Evolutionary conservation across 2,797 vertebrate genomes (phyloP), one percentile per base, ranked within the genome.

Genomic region (Taeniopygia guttata): DNA sequence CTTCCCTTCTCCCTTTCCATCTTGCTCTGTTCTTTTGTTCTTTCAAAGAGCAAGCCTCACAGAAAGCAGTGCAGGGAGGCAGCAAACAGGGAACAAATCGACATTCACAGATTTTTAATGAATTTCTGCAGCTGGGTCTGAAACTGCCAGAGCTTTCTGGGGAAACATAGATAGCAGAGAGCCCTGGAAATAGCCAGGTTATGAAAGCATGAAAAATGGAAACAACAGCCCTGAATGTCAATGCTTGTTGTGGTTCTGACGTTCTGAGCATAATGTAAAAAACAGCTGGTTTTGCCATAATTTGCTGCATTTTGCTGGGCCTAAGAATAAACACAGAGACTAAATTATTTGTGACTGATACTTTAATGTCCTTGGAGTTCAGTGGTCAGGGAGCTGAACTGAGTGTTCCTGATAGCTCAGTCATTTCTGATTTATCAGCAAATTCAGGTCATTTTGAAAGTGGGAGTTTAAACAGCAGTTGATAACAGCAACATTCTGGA

Each of bases 101-200:
- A 36, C 76, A 81, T 91, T 95, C 93, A 93, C 60, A 30, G 86
- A 36, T 93, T 58, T 94, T 9, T 56, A 94, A 96, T 96, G 73
- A 73, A 93, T 96, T 91, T 96, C 84, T 94, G 93, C 95, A 93
- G 84, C 92, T 90, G 94, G 77, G 70, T 67, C 56, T 89, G 81
- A 84, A 87, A 70, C 78, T 77, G 89, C 75, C 73, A 73, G 85
- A 76, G 81, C 94, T 96, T 89, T 75, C 62, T 79, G 58, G 42
- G 63, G 84, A 69, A 89, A 67, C 58, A 56, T 59, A 92, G 92
- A 93, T 89, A 91, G 78, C 67, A 76, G 84, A 89, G 87, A 56
- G 91, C 73, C 88, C 51, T 59, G 81, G 62, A 94, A 96, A 90
- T 64, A 93, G 78, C 56, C 93, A 94, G 94, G 90, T 95, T 95